Evolutionary conservation across 2,797 vertebrate genomes (phyloP).

Genomic region (Poeciliopsis paucimaculata): DNA sequence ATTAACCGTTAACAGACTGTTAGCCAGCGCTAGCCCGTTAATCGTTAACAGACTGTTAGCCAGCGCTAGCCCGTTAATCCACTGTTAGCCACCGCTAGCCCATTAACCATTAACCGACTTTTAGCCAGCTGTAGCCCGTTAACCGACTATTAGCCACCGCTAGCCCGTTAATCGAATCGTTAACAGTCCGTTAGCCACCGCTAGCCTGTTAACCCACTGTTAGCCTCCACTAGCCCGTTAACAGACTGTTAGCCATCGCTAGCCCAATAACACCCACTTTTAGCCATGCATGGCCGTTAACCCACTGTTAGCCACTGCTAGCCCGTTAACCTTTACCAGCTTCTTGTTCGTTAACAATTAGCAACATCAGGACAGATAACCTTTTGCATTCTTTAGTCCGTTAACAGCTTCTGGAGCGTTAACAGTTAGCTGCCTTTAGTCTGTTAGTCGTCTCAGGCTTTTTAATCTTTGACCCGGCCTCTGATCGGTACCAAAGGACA

Average conservation of each 20-base stretch:
- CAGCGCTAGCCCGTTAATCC: not conserved
- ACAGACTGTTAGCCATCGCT: no score
- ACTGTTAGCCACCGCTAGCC: conserved; percentile 64
- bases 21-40: conserved; percentile 36
- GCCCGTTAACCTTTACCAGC: conserved; percentile 15
- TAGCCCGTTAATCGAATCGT: conserved; percentile 70
- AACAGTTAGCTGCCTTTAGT: not conserved
- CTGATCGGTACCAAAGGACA: no score
- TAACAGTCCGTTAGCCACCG: not conserved
- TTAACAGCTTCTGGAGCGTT: not conserved
- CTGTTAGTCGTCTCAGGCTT: not conserved
- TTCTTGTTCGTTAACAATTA: not conserved
- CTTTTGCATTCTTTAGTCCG: no score
- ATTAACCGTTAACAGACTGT: no score
- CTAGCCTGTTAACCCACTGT: conserved; percentile 59
- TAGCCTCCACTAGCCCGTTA: no score
- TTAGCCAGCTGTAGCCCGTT: no score
- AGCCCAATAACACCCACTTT: not conserved
- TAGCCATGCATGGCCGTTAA: not conserved
- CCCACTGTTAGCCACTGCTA: not conserved
- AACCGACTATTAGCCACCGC: no score
- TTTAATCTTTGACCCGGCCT: conserved; percentile 28
- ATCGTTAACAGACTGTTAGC: not conserved
- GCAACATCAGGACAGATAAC: not conserved
- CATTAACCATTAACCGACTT: no score